Percentiles rank a stretch among this genome's conserved stretches.
Conservation (phyloP, 2,797 vertebrate species). For the Sebastes kiyomatsui region DNA sequence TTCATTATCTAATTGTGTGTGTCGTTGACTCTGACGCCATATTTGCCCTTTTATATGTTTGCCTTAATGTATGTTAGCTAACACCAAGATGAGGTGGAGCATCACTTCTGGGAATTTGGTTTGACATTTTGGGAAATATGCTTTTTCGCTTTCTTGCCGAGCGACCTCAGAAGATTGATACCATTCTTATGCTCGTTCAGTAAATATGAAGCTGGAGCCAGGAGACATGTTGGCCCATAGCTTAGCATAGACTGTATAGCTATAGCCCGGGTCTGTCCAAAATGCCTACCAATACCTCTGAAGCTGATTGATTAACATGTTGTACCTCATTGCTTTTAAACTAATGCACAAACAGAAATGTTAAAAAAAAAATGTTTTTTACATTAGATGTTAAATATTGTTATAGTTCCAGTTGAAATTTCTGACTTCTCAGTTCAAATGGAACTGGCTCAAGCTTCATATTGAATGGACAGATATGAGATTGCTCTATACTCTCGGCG, state of each 20-base stretch:
- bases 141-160: background rate
- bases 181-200: background rate
- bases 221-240: background rate
- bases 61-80: background rate
- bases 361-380: too few species aligned
- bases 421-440: too few species aligned
- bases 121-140: background rate
- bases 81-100: background rate
- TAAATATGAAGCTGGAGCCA: background rate
- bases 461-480: background rate
- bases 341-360: too few species aligned
- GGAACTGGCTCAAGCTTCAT: too few species aligned
- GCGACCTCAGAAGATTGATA: background rate
- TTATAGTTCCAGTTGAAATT: too few species aligned
- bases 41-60: background rate
- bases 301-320: too few species aligned
- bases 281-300: background rate
- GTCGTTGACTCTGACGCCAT: background rate
- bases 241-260: background rate
- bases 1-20: background rate
- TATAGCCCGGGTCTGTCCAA: background rate
- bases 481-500: background rate
- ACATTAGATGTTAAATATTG: too few species aligned
- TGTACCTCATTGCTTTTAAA: too few species aligned
- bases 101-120: background rate